Base-by-base conservation (phyloP, 2,888 invertebrate species). In the Spodoptera exigua region DNA sequence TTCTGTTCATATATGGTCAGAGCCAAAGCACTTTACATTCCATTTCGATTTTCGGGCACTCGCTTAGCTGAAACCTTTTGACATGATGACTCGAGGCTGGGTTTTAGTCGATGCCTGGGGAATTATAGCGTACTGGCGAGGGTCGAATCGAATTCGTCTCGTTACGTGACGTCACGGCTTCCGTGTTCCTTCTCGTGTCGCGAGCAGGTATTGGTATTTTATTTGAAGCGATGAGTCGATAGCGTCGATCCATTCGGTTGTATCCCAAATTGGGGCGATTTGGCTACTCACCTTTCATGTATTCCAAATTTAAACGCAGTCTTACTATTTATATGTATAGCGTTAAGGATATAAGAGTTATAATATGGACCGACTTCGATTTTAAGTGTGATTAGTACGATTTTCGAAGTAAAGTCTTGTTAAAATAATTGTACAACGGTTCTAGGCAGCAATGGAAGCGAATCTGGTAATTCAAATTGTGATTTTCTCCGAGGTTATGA, bases 161-260 rank as follows among this genome's bases (percentile, higher is more conserved):
- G 64, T 69, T 65, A 68, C 65, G 59, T 70, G 70, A 67, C 64
- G 59, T 48, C 54, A 60, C 45, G 39, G 57, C 56, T 69, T 67
- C 71, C 72, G 65, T 61, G 68, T 56, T 60, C 58, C 45, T 46
- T 67, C 53, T 71, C 65, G 59, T 70, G 61, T 76, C 63, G 65
- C 44, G 62, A 65, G 51, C 72, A 72, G 64, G 77, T 69, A 76
- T 72, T 61, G 74, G 56, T 57, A 65, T 79, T 79, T 79, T 78
- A 79, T 76, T 79, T 47, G 52, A 47, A 37, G 52, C 63, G 69
- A 72, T 72, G 74, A 76, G 53, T 54, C 57, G 62, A 65, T 56
- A 73, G 51, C 48, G 54, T 27, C 46, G 48, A 32, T 62, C 49
- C 65, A 73, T 62, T 51, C 37, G 21, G 35, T 43, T 40, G 34